Conservation (phyloP, 1,140 invertebrate species). For the Cyclina sinensis region DNA sequence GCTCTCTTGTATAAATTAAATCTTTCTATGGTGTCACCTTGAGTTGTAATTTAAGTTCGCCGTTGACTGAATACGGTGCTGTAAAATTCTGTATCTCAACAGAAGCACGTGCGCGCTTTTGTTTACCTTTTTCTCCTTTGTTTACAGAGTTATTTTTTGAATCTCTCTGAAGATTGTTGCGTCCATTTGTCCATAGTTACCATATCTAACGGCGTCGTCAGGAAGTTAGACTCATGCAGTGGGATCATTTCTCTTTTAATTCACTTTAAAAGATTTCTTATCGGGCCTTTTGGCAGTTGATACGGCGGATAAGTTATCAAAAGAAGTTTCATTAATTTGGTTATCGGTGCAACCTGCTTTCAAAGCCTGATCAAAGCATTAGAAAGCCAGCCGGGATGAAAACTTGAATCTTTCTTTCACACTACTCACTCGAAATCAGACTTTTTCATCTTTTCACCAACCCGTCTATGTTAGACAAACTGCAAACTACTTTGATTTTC, state of each 20-base stretch:
- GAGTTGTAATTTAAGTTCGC: too few relatives aligned
- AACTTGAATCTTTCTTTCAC: not conserved
- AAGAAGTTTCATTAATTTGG: constrained; percentile 52
- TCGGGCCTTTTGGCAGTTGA: constrained; percentile 41
- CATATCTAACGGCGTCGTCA: constrained; percentile 43
- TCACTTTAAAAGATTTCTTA: constrained; percentile 46
- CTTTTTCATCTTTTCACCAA: too few relatives aligned
- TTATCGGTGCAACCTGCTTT: constrained; percentile 6
- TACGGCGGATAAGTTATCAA: constrained; percentile 49
- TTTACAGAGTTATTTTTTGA: not conserved
- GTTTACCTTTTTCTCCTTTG: not conserved
- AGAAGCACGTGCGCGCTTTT: not conserved
- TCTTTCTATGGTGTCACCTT: too few relatives aligned
- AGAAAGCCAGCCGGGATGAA: not conserved
- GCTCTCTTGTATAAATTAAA: too few relatives aligned
- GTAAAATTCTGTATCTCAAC: not conserved
- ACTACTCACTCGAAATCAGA: not conserved
- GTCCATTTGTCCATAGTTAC: constrained; percentile 28
- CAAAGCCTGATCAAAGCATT: not conserved
- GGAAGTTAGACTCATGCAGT: constrained; percentile 21
- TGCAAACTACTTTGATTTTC: not conserved
- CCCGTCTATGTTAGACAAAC: not conserved
- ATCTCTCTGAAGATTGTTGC: not conserved
- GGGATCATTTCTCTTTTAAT: constrained; percentile 43
- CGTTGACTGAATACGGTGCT: not conserved